Base-by-base conservation (phyloP, 1,140 invertebrate species). In the Penaeus japonicus region DNA sequence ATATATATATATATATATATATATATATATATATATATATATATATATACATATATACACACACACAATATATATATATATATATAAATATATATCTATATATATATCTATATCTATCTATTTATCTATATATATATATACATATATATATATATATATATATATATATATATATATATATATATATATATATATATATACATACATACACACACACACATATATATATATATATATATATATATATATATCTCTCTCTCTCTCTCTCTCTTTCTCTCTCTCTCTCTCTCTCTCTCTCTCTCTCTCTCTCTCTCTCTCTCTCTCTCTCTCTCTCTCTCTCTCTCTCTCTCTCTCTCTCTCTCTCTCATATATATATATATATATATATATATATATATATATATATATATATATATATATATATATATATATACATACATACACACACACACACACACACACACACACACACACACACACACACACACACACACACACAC, bases 201-300 rank as follows among this genome's bases (percentile, higher is more conserved):
- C n/a, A 70, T n/a, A 70, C 30, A 70, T n/a, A 70, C 30, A 70
- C 30, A 70, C 30, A 70, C 30, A 70, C 22, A 70, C 30, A 70
- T n/a, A 70, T n/a, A 70, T 70, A 70, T 70, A 70, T 70, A 70
- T 70, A 70, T 70, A 70, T 70, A n/a, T 70, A 70, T n/a, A 70
- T 70, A 70, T 70, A 70, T 70, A 70, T 70, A n/a, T 70, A 70
- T 70, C 1, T 32, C 22, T n/a, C n/a, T n/a, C n/a, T n/a, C n/a
- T n/a, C n/a, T n/a, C n/a, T n/a, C n/a, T n/a, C n/a, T n/a, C n/a
- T n/a, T n/a, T n/a, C n/a, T n/a, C n/a, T n/a, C n/a, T n/a, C n/a
- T n/a, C n/a, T n/a, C n/a, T n/a, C n/a, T n/a, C n/a, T n/a, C n/a
- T n/a, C n/a, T n/a, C n/a, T n/a, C n/a, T n/a, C n/a, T n/a, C n/a